These are phyloP conservation scores for Notoglanidium macrostoma DNA, from an alignment of 2,797 vertebrate species.

Conservation along the genomic window DNA sequence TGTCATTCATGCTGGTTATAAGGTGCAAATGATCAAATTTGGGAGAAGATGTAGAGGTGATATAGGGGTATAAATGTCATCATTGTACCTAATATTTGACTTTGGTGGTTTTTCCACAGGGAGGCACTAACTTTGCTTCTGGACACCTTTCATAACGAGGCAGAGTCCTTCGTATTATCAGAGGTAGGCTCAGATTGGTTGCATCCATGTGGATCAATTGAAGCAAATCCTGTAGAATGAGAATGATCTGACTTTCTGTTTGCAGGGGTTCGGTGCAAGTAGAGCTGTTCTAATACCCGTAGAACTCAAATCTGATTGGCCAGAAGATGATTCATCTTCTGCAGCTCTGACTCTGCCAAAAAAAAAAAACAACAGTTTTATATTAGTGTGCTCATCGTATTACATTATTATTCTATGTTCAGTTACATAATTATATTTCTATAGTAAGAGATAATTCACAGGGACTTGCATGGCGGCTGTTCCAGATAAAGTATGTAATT, in stretches of 20 bases:
- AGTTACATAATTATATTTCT: neutral
- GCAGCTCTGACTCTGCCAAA: too few relatives aligned
- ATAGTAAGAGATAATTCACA: neutral
- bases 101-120: slow-evolving; percentile 67
- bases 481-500: neutral
- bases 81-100: neutral
- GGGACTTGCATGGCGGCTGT: neutral
- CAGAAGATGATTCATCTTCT: neutral
- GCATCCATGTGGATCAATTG: neutral
- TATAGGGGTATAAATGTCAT: neutral
- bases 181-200: slow-evolving; percentile 74
- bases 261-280: neutral
- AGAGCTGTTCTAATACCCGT: neutral
- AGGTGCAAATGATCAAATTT: neutral
- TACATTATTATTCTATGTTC: neutral
- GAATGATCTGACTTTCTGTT: neutral
- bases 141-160: slow-evolving; percentile 92
- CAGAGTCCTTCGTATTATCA: slow-evolving; percentile 85
- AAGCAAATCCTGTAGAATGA: neutral
- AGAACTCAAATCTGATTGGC: neutral
- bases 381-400: neutral
- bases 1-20: neutral
- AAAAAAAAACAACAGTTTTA: neutral
- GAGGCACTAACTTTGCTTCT: slow-evolving; percentile 92
- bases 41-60: neutral